Conservation (phyloP, 2,113 vertebrate species). For the Ardeotis arabs region DNA sequence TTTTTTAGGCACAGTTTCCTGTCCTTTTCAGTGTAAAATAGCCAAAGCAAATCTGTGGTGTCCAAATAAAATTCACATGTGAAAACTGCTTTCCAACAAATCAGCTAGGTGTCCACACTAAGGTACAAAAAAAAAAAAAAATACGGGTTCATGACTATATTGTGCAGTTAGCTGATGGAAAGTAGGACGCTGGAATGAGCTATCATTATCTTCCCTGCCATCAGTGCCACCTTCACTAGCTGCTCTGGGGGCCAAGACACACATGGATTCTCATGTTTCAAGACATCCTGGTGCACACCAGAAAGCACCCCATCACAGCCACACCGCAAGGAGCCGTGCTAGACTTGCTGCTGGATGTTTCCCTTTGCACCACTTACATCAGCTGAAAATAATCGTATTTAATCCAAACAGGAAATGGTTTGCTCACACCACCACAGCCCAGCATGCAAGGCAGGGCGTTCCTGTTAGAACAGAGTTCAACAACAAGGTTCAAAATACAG, state of each 20-base stretch:
- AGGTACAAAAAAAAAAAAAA: background rate
- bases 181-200: background rate
- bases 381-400: constrained; percentile 58
- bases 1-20: background rate
- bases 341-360: constrained; percentile 61
- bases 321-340: constrained; percentile 35
- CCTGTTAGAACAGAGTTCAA: background rate
- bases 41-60: background rate
- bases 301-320: background rate
- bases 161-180: background rate
- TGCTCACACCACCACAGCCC: constrained; percentile 18
- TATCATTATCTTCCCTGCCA: background rate
- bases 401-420: constrained; percentile 54
- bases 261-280: background rate
- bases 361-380: background rate
- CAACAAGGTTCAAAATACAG: constrained; percentile 43
- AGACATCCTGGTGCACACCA: background rate
- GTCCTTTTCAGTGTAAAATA: background rate
- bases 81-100: background rate
- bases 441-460: constrained; percentile 10
- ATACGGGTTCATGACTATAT: background rate
- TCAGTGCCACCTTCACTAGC: background rate
- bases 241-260: background rate
- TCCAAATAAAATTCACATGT: background rate
- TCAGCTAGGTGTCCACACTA: background rate